A percentile compares a stretch with the other conserved stretches of the same genome.
These are phyloP conservation scores for Pseudorectes ferrugineus DNA, from an alignment of 2,113 vertebrate genomes.

Conservation along the genomic window DNA sequence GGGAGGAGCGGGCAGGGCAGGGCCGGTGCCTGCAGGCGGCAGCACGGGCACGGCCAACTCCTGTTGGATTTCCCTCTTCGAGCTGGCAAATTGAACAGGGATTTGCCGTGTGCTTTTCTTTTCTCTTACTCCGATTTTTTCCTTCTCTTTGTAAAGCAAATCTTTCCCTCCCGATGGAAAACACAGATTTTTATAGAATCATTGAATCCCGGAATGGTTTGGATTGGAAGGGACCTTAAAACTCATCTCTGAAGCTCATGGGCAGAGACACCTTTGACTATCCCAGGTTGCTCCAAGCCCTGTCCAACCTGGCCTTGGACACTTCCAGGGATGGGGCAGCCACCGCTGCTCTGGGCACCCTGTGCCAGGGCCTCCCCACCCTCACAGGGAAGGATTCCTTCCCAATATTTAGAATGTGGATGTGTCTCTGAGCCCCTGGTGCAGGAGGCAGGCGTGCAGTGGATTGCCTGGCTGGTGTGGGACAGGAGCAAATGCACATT, in stretches of 20 bases:
- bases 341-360: background rate
- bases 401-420: background rate
- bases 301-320: background rate
- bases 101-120: background rate
- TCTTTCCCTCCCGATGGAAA: background rate
- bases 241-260: background rate
- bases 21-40: conserved; percentile 19
- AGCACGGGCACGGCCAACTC: background rate
- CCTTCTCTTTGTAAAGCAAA: background rate
- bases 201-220: background rate
- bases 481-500: background rate
- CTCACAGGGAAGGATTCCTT: background rate
- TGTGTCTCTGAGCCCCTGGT: no score
- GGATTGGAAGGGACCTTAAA: background rate
- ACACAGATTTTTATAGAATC: background rate
- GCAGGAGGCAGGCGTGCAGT: accelerated
- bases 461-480: background rate
- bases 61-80: accelerated
- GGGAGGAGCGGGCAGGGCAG: background rate
- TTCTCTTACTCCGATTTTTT: background rate
- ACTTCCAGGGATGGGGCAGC: background rate
- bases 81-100: accelerated
- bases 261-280: background rate
- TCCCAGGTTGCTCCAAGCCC: background rate
- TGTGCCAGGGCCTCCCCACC: background rate